Evolutionary conservation across 2,888 invertebrate genomes (phyloP), one percentile per base, ranked within the genome.

Genomic region (Drosophila birchii): DNA sequence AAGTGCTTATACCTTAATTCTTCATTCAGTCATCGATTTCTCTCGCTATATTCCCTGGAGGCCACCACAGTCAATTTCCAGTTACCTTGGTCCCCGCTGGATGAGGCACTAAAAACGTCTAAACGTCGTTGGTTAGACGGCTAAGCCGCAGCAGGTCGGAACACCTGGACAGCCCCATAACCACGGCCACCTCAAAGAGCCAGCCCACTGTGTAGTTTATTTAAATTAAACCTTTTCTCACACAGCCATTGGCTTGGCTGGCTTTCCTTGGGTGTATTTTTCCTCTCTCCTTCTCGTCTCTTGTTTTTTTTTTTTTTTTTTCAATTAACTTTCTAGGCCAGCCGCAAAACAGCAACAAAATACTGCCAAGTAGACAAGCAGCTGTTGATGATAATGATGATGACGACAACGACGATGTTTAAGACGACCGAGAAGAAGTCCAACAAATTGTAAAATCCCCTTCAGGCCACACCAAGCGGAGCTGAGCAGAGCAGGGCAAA

Each of bases 371-470:
- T 58, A 84, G 87, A 76, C 72, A 78, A 85, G 78, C 80, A 88
- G 79, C 88, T 78, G 89, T 85, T 81, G 79, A 61, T 81, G 68
- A 66, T 84, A 74, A 78, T 85, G 80, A 66, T 87, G 67, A 79
- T 67, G 71, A 72, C 11, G 32, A 34, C 45, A 54, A 58, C 43
- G 72, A 61, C 53, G 54, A 67, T 69, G 75, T 51, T 66, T 58
- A 44, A 64, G 81, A 67, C 81, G 89, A 69, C 78, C 81, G 75
- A 80, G 79, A 74, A 78, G 86, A 89, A 85, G 88, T 78, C 83
- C 71, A 86, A 89, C 85, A 89, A 85, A 89, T 89, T 89, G 86
- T 76, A 76, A 89, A 83, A 89, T 89, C 86, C 88, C 86, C 88
- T 74, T 72, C 83, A 72, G 75, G 86, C 84, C 73, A 59, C 77